Percentiles rank a stretch among this genome's conserved stretches.
phyloP scores from a whole-genome alignment of 2,797 vertebrate genomes.

The Falco novaeseelandiae region DNA sequence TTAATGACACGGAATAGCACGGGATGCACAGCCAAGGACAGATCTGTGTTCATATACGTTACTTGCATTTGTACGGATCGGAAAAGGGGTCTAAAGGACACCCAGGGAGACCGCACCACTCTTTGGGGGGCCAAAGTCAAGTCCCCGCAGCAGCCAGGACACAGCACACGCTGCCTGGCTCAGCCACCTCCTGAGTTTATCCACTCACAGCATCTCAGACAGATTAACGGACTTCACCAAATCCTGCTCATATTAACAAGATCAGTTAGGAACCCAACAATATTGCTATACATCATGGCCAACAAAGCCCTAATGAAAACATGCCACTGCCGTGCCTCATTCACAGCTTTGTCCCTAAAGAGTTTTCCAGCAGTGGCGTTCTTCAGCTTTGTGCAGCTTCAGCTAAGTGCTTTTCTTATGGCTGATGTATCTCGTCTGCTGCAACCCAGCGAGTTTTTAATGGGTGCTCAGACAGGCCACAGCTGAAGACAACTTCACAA shows the following conservation, averaged over 20 bases:
- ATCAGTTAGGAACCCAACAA: not conserved
- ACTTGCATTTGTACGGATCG: not conserved
- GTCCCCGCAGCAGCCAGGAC: not conserved
- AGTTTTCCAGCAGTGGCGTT: not conserved
- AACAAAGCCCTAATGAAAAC: slow-evolving; percentile 15
- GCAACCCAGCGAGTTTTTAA: accelerated
- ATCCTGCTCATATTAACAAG: not conserved
- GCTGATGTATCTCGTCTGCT: not conserved
- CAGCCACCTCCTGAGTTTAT: not conserved
- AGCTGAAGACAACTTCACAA: not conserved
- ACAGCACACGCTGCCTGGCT: not conserved
- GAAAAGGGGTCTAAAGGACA: not conserved
- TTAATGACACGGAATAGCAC: accelerated
- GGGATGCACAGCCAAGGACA: not conserved
- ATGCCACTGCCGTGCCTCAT: not conserved
- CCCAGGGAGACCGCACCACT: not conserved
- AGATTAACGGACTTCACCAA: not conserved
- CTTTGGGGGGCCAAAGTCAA: not conserved
- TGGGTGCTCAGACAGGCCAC: not conserved
- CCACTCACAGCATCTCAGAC: not conserved
- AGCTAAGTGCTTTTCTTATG: not conserved
- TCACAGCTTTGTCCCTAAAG: not conserved
- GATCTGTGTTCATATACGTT: accelerated
- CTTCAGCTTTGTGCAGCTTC: not conserved
- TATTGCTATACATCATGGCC: not conserved